A percentile compares a stretch with the other conserved stretches of the same genome.
These are phyloP conservation scores for Chaetops frenatus DNA, from an alignment of 2,113 vertebrate species.

Conservation along the genomic window DNA sequence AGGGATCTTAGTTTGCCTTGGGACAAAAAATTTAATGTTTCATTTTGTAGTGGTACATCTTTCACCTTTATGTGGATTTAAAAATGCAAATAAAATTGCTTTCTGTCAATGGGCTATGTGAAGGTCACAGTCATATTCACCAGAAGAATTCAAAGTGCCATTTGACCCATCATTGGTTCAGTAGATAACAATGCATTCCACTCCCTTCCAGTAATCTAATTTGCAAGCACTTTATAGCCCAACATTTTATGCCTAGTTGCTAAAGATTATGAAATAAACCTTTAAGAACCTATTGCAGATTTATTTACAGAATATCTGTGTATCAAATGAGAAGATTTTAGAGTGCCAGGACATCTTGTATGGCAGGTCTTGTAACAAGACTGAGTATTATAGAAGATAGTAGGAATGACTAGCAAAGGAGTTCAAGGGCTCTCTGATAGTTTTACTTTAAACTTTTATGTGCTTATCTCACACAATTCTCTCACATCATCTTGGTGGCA, in stretches of 20 bases:
- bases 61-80: constrained; percentile 73
- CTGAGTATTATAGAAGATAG: constrained; percentile 4
- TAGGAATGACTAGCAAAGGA: constrained; percentile 12
- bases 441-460: constrained; percentile 4
- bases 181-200: constrained; percentile 69
- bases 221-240: constrained; percentile 70
- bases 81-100: constrained; percentile 79
- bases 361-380: constrained; percentile 15
- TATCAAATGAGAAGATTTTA: constrained; percentile 59
- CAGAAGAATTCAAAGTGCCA: constrained; percentile 61
- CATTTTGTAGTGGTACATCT: constrained; percentile 64
- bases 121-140: constrained; percentile 66
- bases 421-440: not conserved
- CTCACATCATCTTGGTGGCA: not conserved
- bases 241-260: constrained; percentile 65
- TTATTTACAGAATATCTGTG: constrained; percentile 68
- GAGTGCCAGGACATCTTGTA: constrained; percentile 51
- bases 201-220: constrained; percentile 66
- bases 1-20: constrained; percentile 43
- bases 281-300: constrained; percentile 61
- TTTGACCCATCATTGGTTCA: constrained; percentile 71
- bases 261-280: constrained; percentile 70
- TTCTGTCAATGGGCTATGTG: constrained; percentile 64
- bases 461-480: not conserved
- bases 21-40: constrained; percentile 62